Percentiles rank a stretch among this genome's conserved stretches.
Evolutionary conservation across 92 coral and sea anemone genomes (phyloP).

Genomic region (Pocillopora grandis): DNA sequence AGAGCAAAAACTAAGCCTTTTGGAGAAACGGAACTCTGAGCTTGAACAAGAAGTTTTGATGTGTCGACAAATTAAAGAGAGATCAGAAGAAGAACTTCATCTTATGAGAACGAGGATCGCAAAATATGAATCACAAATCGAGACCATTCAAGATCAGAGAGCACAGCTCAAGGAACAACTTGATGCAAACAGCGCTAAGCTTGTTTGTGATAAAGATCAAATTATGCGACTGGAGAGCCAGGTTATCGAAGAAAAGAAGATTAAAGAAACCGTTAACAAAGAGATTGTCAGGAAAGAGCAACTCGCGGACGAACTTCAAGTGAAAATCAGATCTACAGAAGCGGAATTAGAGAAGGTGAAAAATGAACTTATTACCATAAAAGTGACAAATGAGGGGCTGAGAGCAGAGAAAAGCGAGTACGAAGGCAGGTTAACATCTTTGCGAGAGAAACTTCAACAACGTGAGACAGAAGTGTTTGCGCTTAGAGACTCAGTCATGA

Average conservation of each 20-base stretch:
- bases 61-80: conserved; percentile 71
- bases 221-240: conserved; percentile 82
- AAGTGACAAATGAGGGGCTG: conserved; percentile 67
- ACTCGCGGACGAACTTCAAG: conserved; percentile 55
- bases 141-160: conserved; percentile 79
- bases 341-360: conserved; percentile 62
- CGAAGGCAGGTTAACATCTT: conserved; percentile 57
- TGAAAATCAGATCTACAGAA: conserved; percentile 60
- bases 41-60: conserved; percentile 73
- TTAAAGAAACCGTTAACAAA: conserved; percentile 76
- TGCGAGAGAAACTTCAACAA: conserved; percentile 65
- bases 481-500: conserved; percentile 57
- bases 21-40: conserved; percentile 72
- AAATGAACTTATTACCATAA: conserved; percentile 55
- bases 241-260: conserved; percentile 76
- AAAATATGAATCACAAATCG: conserved; percentile 85
- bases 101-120: conserved; percentile 76
- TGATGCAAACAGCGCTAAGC: conserved; percentile 64
- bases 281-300: conserved; percentile 68
- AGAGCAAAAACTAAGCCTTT: conserved; percentile 56
- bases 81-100: conserved; percentile 79
- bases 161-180: conserved; percentile 76
- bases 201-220: conserved; percentile 63
- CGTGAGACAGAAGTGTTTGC: conserved; percentile 65
- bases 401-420: conserved; percentile 74